Evolutionary conservation across 1,140 invertebrate genomes (phyloP).

Genomic region (Drosophila carrolli): DNA sequence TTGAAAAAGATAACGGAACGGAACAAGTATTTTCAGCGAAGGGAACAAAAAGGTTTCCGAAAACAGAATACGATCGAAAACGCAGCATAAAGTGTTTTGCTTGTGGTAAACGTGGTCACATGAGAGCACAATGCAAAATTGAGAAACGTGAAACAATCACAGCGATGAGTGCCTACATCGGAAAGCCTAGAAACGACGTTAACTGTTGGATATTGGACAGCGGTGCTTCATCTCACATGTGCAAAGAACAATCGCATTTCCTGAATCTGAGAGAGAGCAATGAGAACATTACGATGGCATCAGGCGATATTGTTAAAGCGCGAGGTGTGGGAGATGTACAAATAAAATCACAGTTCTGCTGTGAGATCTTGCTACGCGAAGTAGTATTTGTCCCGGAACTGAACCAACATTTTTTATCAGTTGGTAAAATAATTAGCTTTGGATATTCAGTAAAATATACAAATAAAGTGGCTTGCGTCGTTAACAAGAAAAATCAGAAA

Average conservation of each 20-base stretch:
- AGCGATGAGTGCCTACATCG: background rate
- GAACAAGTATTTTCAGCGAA: too few relatives aligned
- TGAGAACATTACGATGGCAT: slow-evolving; percentile 1
- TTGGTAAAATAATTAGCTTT: background rate
- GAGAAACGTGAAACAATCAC: background rate
- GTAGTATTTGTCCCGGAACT: slow-evolving; percentile 4
- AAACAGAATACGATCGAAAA: too few relatives aligned
- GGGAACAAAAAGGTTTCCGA: too few relatives aligned
- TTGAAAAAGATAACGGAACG: too few relatives aligned
- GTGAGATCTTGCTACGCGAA: background rate
- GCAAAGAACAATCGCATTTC: background rate
- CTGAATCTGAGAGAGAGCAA: background rate
- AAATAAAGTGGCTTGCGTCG: background rate
- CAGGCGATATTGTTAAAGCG: background rate
- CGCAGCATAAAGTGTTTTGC: too few relatives aligned
- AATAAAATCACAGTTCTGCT: background rate
- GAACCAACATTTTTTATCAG: slow-evolving; percentile 1
- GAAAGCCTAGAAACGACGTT: background rate
- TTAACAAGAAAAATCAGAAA: background rate
- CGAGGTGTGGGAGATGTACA: background rate
- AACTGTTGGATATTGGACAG: background rate
- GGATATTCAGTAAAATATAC: background rate
- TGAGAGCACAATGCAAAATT: background rate
- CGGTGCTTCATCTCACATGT: background rate
- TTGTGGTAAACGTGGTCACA: too few relatives aligned